phyloP scores from a whole-genome alignment of 1,140 invertebrate species.

The Papilio polyxenes region DNA sequence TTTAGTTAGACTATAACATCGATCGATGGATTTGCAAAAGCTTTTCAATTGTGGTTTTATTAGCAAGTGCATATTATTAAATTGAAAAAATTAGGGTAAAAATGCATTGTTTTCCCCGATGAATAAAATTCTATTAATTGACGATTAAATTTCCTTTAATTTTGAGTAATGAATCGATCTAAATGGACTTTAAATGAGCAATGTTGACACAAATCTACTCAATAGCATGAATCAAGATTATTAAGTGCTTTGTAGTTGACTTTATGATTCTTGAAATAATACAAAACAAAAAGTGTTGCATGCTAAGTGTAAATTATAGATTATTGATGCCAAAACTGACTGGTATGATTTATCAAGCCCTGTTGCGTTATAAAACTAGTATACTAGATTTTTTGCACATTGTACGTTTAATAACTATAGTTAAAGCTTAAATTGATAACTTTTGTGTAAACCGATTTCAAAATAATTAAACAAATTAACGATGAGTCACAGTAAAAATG shows the following conservation, averaged over 20 bases:
- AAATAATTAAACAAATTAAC: not conserved
- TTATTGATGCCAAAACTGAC: not conserved
- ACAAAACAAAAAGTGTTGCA: not conserved
- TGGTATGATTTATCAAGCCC: no score
- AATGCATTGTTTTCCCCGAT: not conserved
- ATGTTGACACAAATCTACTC: not conserved
- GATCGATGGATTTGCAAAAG: no score
- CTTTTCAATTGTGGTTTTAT: no score
- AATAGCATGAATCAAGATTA: not conserved
- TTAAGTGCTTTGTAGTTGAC: not conserved
- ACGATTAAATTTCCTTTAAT: not conserved
- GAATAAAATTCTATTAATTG: not conserved
- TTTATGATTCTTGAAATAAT: not conserved
- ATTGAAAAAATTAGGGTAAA: not conserved
- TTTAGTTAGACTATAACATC: not conserved
- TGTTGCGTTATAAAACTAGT: no score
- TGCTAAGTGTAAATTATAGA: not conserved
- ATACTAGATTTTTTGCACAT: no score
- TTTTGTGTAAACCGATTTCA: not conserved
- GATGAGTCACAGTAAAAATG: not conserved
- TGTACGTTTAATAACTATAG: not conserved
- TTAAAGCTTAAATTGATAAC: not conserved
- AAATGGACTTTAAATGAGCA: conserved; percentile 21
- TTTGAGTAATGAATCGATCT: conserved; percentile 4
- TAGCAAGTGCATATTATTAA: not conserved